Conservation (phyloP, 1,140 invertebrate genomes). For the Meloidogyne floridensis region DNA sequence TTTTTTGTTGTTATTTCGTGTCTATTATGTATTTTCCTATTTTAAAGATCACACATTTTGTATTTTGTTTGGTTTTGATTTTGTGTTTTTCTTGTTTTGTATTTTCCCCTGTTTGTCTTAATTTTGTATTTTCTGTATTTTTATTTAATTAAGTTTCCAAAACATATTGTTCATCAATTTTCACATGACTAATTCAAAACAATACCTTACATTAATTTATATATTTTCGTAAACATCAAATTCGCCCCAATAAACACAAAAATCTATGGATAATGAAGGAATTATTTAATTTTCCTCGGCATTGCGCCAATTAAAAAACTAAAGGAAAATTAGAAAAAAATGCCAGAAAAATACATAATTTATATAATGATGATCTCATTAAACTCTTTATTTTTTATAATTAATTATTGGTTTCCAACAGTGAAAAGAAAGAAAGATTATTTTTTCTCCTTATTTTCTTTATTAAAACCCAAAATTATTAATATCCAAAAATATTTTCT, state of each 20-base stretch:
- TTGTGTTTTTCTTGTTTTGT: no score
- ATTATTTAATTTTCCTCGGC: background rate
- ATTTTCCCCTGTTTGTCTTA: no score
- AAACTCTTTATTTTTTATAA: background rate
- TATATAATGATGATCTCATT: background rate
- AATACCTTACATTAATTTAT: background rate
- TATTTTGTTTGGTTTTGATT: no score
- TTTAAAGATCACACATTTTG: no score
- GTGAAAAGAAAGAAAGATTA: background rate
- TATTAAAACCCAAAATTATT: background rate
- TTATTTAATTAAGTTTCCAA: no score
- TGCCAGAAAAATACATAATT: background rate
- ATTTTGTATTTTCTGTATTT: background rate
- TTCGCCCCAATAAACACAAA: slow-evolving; percentile 4
- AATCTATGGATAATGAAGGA: background rate
- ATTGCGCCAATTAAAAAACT: background rate
- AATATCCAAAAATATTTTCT: background rate
- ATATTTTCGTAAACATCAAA: background rate
- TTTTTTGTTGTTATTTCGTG: no score
- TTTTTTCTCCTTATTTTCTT: background rate
- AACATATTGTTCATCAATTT: no score
- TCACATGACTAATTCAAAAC: background rate
- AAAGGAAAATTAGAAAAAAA: background rate
- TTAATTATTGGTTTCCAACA: slow-evolving; percentile 2
- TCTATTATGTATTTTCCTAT: no score